Evolutionary conservation across 92 coral and sea anemone species (phyloP).

Genomic region (Virgularia gustaviana): DNA sequence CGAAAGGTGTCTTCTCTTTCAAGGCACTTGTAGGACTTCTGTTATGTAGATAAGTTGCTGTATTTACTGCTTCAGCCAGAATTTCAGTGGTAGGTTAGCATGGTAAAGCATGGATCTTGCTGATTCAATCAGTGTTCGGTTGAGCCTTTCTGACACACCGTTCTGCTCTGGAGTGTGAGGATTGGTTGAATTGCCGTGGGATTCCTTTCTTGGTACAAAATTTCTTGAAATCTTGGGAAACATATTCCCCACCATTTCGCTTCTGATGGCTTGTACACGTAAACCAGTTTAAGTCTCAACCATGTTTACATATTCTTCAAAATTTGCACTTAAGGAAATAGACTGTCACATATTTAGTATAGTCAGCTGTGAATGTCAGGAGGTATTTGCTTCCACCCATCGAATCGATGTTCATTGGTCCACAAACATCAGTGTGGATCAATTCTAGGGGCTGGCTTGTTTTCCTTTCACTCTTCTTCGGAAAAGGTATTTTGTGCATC

Average conservation of each 20-base stretch:
- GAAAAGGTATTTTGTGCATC: background rate
- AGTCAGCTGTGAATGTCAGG: conserved; percentile 66
- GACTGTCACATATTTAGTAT: conserved; percentile 48
- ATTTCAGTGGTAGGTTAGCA: conserved; percentile 47
- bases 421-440: conserved; percentile 50
- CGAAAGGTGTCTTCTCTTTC: conserved; percentile 54
- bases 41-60: conserved; percentile 62
- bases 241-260: conserved; percentile 51
- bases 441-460: conserved; percentile 59
- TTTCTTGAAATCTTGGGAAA: background rate
- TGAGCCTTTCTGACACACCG: too few species aligned
- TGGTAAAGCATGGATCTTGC: conserved; percentile 34
- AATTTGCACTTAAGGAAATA: conserved; percentile 37
- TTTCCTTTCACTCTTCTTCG: conserved; percentile 48
- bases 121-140: conserved; percentile 53
- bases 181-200: conserved; percentile 54
- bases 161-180: conserved; percentile 64
- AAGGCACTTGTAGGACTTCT: conserved; percentile 49
- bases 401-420: conserved; percentile 53
- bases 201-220: conserved; percentile 44
- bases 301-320: conserved; percentile 29
- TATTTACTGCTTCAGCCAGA: conserved; percentile 62
- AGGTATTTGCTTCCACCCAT: conserved; percentile 60
- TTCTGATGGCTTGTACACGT: conserved; percentile 37
- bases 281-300: conserved; percentile 29